Evolutionary conservation across 2,888 invertebrate species (phyloP), one percentile per base, ranked within the genome.

Genomic region (Ophion slaviceki): DNA sequence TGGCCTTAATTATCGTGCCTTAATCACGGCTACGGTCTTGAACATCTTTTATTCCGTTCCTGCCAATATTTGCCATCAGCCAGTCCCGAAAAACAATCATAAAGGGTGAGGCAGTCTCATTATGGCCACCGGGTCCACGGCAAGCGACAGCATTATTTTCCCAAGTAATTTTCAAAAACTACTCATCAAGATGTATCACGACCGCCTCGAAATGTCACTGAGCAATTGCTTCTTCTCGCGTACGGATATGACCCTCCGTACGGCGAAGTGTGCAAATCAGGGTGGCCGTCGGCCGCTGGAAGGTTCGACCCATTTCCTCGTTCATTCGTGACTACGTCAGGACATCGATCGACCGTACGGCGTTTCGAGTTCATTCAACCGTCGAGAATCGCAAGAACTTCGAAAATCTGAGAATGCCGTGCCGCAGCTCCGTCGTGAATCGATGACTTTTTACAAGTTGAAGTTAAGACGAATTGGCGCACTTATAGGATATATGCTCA

Each of bases 221-320:
- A 40, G 72, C 72, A 24, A 61, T 24, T 20, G 62, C 79, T 67
- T 59, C 24, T 66, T 78, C 32, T 40, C 71, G 24, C 67, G 66
- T 74, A 53, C 32, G 24, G 10, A 45, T 53, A 68, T 62, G 17
- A 47, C 47, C 20, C 40, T 40, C 40, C 8, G 17, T 8, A 10
- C 62, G 3, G 8, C 20, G n/a, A 47, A 47, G 8, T 45, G 32
- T 77, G 70, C 57, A 71, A 71, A 78, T 77, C 61, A 66, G 72
- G 24, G 10, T 64, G 11, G 62, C 72, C 45, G 53, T 62, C 72
- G 72, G 80, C 72, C 47, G 70, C 45, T 32, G 20, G 79, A 79
- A 87, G 86, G 85, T 82, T 86, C 75, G 70, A 72, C 80, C 82
- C 82, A 85, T 82, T 85, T 86, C 74, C 72, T 75, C 83, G 79